Conservation (phyloP, 2,888 invertebrate genomes). For the Barypeithes pellucidus region DNA sequence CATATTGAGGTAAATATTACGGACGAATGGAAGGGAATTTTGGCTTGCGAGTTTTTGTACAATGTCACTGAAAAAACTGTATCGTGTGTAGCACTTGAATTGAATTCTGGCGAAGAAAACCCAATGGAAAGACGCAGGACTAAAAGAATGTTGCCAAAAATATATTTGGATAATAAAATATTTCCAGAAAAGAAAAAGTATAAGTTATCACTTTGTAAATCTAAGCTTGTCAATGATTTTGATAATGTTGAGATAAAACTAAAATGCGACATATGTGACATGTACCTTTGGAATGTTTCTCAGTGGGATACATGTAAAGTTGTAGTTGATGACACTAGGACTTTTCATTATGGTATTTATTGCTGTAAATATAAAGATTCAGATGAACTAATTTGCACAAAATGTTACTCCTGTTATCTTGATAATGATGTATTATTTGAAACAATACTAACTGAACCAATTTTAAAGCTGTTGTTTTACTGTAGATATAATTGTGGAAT, state of each 20-base stretch:
- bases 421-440: neutral
- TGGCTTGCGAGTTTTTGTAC: neutral
- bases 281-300: slow-evolving; percentile 7
- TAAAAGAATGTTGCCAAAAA: neutral
- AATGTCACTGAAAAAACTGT: neutral
- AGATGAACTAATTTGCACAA: neutral
- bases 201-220: slow-evolving; percentile 14
- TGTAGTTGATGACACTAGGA: too few relatives aligned
- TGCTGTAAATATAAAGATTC: neutral
- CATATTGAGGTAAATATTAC: neutral
- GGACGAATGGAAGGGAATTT: neutral
- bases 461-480: slow-evolving; percentile 5
- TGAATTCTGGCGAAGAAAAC: neutral
- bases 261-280: slow-evolving; percentile 6
- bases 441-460: neutral
- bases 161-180: neutral
- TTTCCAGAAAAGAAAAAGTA: slow-evolving; percentile 2
- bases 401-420: neutral
- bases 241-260: neutral
- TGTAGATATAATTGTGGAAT: slow-evolving; percentile 14
- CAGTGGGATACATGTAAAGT: neutral
- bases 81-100: neutral
- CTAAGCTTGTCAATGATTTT: neutral
- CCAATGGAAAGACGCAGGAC: too few relatives aligned
- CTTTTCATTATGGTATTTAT: neutral